A percentile compares a stretch with the other conserved stretches of the same genome.
Conservation (phyloP, 2,888 invertebrate species). For the Smittia sp. region DNA sequence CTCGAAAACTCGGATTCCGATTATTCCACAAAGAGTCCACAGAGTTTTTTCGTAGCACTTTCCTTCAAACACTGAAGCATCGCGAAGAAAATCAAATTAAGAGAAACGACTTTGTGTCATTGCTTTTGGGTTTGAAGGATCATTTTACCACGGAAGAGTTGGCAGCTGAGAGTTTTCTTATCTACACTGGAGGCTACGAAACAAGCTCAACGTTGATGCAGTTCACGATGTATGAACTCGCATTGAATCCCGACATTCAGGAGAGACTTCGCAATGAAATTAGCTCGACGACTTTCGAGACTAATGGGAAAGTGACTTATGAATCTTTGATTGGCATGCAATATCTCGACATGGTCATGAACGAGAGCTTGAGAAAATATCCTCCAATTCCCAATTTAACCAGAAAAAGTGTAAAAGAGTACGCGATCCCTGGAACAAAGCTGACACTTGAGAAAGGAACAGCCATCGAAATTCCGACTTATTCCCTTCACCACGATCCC, state of each 20-base stretch:
- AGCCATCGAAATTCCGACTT: conserved; percentile 45
- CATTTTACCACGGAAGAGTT: conserved; percentile 42
- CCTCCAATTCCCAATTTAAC: conserved; percentile 43
- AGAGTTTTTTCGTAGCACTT: conserved; percentile 55
- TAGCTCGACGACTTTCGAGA: conserved; percentile 48
- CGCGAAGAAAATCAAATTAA: conserved; percentile 49
- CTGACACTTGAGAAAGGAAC: conserved; percentile 39
- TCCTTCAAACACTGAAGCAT: conserved; percentile 55
- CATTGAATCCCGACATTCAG: neutral
- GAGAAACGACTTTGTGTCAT: conserved; percentile 1
- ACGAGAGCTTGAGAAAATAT: conserved; percentile 45
- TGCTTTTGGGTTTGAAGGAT: neutral
- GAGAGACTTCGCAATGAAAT: conserved; percentile 50
- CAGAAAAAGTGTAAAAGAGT: conserved; percentile 43
- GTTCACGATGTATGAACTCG: neutral
- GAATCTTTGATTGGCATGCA: conserved; percentile 50
- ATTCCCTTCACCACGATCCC: conserved; percentile 48
- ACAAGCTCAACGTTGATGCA: neutral
- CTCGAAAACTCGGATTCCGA: conserved; percentile 45
- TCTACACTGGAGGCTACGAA: conserved; percentile 42
- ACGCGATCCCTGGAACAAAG: conserved; percentile 36
- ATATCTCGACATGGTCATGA: conserved; percentile 54
- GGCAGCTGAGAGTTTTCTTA: conserved; percentile 31
- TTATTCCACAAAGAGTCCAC: conserved; percentile 46
- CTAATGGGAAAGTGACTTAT: conserved; percentile 49